phyloP scores from a whole-genome alignment of 2,888 invertebrate genomes.

The Melipona beecheii region DNA sequence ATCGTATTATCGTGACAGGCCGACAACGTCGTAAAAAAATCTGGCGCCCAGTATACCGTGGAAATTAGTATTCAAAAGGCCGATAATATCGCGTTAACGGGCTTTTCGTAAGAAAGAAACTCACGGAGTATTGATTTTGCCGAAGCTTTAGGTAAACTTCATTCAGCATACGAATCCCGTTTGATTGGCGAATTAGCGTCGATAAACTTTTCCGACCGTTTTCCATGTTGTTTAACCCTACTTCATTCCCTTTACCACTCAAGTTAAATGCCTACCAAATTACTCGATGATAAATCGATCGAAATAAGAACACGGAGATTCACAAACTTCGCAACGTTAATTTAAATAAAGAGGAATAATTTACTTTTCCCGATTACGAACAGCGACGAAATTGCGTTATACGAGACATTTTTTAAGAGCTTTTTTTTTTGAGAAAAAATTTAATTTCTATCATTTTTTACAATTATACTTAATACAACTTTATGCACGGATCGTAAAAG shows the following conservation, averaged over 20 bases:
- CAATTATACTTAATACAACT: not conserved
- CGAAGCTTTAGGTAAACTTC: constrained; percentile 70
- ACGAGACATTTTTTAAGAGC: not conserved
- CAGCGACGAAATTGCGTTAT: not conserved
- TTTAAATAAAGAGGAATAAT: not conserved
- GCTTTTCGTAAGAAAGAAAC: constrained; percentile 68
- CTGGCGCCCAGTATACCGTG: constrained; percentile 26
- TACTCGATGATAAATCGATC: constrained; percentile 20
- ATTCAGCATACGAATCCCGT: constrained; percentile 65
- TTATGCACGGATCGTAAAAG: not conserved
- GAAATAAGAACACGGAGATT: constrained; percentile 41
- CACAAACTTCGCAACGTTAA: no score
- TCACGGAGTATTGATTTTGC: constrained; percentile 74
- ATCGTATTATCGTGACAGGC: constrained; percentile 40
- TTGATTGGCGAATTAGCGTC: constrained; percentile 66
- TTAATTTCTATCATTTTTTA: not conserved
- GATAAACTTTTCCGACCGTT: constrained; percentile 60
- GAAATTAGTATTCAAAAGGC: constrained; percentile 63
- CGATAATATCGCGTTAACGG: constrained; percentile 70
- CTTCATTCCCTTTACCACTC: constrained; percentile 2
- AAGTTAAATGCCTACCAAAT: not conserved
- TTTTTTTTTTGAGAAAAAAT: not conserved
- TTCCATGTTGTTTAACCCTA: constrained; percentile 6
- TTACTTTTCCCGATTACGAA: not conserved
- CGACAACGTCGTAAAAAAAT: constrained; percentile 40